phyloP scores from a whole-genome alignment of 92 coral and sea anemone genomes.

The Zoanthus solanderi region DNA sequence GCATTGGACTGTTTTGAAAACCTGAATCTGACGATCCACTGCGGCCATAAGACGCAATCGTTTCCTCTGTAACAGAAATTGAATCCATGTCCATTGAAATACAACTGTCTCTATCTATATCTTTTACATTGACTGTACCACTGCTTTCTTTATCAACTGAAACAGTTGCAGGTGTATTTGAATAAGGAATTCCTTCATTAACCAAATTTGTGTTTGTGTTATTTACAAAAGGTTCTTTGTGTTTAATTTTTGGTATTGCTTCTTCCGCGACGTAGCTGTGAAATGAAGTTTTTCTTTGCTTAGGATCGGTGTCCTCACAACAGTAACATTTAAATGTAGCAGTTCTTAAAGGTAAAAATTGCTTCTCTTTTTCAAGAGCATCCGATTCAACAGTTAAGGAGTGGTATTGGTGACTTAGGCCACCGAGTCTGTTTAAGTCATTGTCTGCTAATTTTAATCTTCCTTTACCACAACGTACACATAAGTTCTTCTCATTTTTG shows the following conservation, averaged over 20 bases:
- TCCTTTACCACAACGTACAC: conserved; percentile 44
- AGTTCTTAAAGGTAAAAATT: conserved; percentile 58
- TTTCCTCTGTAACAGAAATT: conserved; percentile 54
- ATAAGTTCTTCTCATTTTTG: conserved; percentile 6
- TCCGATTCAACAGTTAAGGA: not conserved
- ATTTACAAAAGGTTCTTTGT: not conserved
- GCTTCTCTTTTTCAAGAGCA: conserved; percentile 62
- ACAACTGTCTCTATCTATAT: conserved; percentile 67
- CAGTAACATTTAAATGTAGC: conserved; percentile 82
- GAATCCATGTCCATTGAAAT: conserved; percentile 66
- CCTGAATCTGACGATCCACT: conserved; percentile 89
- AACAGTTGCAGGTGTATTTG: not conserved
- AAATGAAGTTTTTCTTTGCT: conserved; percentile 13
- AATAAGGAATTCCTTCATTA: not conserved
- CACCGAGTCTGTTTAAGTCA: not conserved
- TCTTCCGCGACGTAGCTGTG: conserved; percentile 11
- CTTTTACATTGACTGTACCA: not conserved
- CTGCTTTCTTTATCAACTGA: not conserved
- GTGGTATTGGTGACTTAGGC: conserved; percentile 4
- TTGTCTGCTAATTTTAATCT: conserved; percentile 16
- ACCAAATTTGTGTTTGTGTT: not conserved
- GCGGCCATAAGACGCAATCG: conserved; percentile 76
- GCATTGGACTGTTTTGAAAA: conserved; percentile 65
- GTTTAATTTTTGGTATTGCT: not conserved
- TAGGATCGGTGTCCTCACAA: conserved; percentile 52